Evolutionary conservation across 2,797 vertebrate species (phyloP).

Genomic region (Sarcophilus harrisii): DNA sequence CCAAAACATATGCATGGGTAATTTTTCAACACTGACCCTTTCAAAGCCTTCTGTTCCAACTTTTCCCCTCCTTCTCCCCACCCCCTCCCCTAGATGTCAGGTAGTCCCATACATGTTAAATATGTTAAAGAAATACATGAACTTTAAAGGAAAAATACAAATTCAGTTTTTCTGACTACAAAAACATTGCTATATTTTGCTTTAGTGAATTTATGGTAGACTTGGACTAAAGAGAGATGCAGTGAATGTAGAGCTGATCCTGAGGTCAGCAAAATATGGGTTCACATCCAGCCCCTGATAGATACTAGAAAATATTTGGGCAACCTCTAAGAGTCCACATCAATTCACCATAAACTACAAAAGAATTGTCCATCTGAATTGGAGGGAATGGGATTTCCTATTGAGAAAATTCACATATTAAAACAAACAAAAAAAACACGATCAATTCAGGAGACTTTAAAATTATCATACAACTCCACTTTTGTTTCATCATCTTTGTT

Average conservation of each 20-base stretch:
- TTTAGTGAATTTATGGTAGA: background rate
- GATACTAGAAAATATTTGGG: background rate
- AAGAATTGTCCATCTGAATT: background rate
- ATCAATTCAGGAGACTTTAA: background rate
- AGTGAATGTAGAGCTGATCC: background rate
- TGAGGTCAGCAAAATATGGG: background rate
- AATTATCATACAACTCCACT: slow-evolving; percentile 5
- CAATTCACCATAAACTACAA: background rate
- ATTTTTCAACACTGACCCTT: too few relatives aligned
- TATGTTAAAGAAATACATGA: background rate
- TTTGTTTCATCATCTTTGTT: slow-evolving; percentile 13
- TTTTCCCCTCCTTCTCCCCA: too few relatives aligned
- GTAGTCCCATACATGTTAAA: too few relatives aligned
- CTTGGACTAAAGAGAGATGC: background rate
- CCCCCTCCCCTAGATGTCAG: too few relatives aligned
- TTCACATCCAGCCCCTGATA: background rate
- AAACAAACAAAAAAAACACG: background rate
- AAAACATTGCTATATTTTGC: background rate
- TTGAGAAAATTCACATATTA: background rate
- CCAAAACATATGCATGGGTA: too few relatives aligned
- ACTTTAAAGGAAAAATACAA: slow-evolving; percentile 14
- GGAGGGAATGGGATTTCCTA: background rate
- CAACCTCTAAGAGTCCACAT: background rate
- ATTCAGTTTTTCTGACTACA: background rate
- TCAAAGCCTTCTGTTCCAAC: too few relatives aligned